phyloP scores from a whole-genome alignment of 2,797 vertebrate genomes.

The Gymnothorax reevesii region DNA sequence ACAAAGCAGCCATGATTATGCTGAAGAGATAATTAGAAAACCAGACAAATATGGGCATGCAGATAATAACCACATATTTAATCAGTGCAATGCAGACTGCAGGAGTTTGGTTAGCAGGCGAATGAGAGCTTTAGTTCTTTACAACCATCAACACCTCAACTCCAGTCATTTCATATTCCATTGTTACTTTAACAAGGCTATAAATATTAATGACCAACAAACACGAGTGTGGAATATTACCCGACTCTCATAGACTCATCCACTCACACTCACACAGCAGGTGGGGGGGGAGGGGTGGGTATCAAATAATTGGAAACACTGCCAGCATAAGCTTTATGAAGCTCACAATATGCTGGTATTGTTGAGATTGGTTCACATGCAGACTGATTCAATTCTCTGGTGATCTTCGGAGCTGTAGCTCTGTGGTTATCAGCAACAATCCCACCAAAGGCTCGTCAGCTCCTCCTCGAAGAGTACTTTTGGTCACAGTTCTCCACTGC shows the following conservation, averaged over 20 bases:
- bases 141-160: background rate
- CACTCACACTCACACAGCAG: background rate
- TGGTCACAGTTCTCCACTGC: too few relatives aligned
- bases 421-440: too few relatives aligned
- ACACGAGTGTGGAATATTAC: background rate
- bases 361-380: too few relatives aligned
- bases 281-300: background rate
- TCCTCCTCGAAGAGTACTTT: too few relatives aligned
- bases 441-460: too few relatives aligned
- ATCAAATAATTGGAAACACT: too few relatives aligned
- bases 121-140: background rate
- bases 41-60: background rate
- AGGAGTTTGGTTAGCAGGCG: background rate
- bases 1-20: background rate
- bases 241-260: background rate
- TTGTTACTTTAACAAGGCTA: background rate
- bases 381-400: too few relatives aligned
- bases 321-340: too few relatives aligned
- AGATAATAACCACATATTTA: background rate
- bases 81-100: background rate
- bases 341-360: too few relatives aligned
- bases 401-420: too few relatives aligned
- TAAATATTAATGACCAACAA: background rate
- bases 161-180: background rate
- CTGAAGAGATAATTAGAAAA: background rate